These are phyloP conservation scores for Drosophila bipectinata DNA, from an alignment of 1,140 invertebrate genomes.

Conservation along the genomic window DNA sequence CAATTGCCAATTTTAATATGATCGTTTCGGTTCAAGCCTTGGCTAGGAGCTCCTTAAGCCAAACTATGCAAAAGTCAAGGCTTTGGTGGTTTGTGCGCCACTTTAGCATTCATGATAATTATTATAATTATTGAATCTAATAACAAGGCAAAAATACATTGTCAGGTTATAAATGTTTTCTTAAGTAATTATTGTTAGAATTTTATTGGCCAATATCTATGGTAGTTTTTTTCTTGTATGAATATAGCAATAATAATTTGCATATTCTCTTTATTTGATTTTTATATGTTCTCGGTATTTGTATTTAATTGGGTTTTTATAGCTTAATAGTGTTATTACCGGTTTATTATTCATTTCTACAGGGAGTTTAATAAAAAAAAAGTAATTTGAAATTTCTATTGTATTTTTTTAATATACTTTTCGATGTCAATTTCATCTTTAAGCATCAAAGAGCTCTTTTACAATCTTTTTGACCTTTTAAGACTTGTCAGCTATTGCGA, in stretches of 20 bases:
- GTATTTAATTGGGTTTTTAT: constrained; percentile 11
- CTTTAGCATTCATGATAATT: constrained; percentile 48
- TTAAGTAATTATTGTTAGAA: constrained; percentile 29
- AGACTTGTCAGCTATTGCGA: constrained; percentile 19
- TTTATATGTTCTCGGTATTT: not conserved
- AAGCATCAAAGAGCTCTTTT: not conserved
- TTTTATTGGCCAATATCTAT: constrained; percentile 8
- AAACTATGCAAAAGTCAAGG: constrained; percentile 61
- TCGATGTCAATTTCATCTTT: not conserved
- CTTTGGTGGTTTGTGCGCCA: constrained; percentile 4
- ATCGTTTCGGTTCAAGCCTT: constrained; percentile 29
- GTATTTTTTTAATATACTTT: too few relatives aligned
- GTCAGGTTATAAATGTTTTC: constrained; percentile 27
- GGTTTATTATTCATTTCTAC: not conserved
- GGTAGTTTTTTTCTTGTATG: not conserved
- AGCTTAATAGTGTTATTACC: not conserved
- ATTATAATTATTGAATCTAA: constrained; percentile 53
- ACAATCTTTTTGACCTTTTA: constrained; percentile 26
- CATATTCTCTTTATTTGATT: constrained; percentile 16
- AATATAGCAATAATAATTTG: not conserved
- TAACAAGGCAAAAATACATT: constrained; percentile 34
- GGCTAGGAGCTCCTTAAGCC: constrained; percentile 26
- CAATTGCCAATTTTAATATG: constrained; percentile 54
- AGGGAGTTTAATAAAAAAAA: too few relatives aligned
- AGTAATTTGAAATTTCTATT: too few relatives aligned